Percentiles rank a stretch among this genome's conserved stretches.
Conservation (phyloP, 2,888 invertebrate species). For the Watsonalla binaria region DNA sequence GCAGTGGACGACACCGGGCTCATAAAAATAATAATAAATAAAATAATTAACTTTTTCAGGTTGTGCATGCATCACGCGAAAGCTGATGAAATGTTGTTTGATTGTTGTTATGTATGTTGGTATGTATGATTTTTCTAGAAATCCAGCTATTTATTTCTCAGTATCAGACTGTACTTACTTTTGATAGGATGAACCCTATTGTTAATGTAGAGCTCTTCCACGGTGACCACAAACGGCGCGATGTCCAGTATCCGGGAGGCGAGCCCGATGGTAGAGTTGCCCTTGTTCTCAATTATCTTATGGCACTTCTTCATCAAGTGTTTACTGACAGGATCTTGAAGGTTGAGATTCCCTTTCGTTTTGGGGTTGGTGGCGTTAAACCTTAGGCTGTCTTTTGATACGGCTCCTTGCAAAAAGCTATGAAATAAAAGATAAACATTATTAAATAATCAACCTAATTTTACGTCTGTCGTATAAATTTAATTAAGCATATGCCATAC, state of each 20-base stretch:
- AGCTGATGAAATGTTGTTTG: too few relatives aligned
- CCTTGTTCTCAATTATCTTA: constrained; percentile 76
- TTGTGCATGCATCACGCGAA: too few relatives aligned
- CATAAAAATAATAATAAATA: too few relatives aligned
- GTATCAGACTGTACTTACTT: constrained; percentile 5
- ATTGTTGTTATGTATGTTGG: too few relatives aligned
- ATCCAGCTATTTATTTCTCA: neutral
- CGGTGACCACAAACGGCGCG: constrained; percentile 85
- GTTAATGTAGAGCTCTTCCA: constrained; percentile 28
- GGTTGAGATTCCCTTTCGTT: constrained; percentile 68
- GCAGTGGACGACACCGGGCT: too few relatives aligned
- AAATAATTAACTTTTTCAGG: too few relatives aligned
- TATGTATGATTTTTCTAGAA: too few relatives aligned
- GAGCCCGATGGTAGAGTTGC: constrained; percentile 80
- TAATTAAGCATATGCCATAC: constrained; percentile 17
- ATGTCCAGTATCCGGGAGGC: constrained; percentile 87
- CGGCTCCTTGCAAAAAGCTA: constrained; percentile 40
- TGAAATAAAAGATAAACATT: constrained; percentile 5
- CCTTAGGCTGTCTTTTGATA: constrained; percentile 75
- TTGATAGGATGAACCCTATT: constrained; percentile 21
- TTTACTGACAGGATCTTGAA: constrained; percentile 78
- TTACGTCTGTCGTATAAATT: neutral
- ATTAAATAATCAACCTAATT: too few relatives aligned
- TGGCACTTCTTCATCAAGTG: constrained; percentile 83
- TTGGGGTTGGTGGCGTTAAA: constrained; percentile 78